A percentile compares a stretch with the other conserved stretches of the same genome.
These are phyloP conservation scores for Epistrophe eligans DNA, from an alignment of 2,888 invertebrate species.

Conservation along the genomic window DNA sequence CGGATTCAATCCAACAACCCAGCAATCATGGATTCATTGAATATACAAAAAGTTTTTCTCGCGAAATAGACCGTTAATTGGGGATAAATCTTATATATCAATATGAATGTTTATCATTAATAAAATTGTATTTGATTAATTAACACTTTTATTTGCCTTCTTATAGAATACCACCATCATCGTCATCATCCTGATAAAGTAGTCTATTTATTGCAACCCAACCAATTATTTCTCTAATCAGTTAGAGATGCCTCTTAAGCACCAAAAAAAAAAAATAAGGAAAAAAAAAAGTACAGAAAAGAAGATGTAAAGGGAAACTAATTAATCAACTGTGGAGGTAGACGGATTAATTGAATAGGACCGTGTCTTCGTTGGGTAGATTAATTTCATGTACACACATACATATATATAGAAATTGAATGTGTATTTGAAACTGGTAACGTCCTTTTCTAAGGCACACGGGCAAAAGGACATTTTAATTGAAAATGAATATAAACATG, in stretches of 20 bases:
- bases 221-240: slow-evolving; percentile 49
- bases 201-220: slow-evolving; percentile 55
- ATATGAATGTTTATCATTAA: slow-evolving; percentile 21
- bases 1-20: slow-evolving; percentile 84
- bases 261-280: not conserved
- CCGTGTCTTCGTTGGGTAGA: slow-evolving; percentile 26
- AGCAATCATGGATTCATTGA: slow-evolving; percentile 89
- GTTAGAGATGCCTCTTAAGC: slow-evolving; percentile 10
- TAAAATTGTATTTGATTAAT: slow-evolving; percentile 7
- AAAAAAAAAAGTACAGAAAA: not conserved
- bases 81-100: not conserved
- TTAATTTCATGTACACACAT: not conserved
- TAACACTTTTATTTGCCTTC: slow-evolving; percentile 7
- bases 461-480: slow-evolving; percentile 60
- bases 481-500: slow-evolving; percentile 13
- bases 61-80: slow-evolving; percentile 86
- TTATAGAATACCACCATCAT: slow-evolving; percentile 14
- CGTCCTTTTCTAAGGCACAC: slow-evolving; percentile 2
- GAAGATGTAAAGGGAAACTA: slow-evolving; percentile 35
- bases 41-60: slow-evolving; percentile 86
- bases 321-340: slow-evolving; percentile 63
- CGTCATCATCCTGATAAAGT: slow-evolving; percentile 57
- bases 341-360: slow-evolving; percentile 68
- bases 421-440: slow-evolving; percentile 11
- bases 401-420: not conserved